phyloP scores from a whole-genome alignment of 2,113 vertebrate species.

The Aphelocoma coerulescens region DNA sequence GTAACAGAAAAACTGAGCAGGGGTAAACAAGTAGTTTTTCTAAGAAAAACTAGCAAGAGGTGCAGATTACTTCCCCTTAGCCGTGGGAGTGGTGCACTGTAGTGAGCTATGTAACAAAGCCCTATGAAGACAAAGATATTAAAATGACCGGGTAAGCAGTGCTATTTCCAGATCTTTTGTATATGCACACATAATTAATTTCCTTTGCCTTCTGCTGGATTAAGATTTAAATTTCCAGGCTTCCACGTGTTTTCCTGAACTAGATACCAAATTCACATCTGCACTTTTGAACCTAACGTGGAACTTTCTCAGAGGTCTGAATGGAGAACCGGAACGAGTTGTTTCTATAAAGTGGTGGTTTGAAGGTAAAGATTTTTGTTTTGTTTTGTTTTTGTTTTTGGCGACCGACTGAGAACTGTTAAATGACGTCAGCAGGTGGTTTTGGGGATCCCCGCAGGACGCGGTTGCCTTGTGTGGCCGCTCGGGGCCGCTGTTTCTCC shows the following conservation, averaged over 20 bases:
- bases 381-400: neutral
- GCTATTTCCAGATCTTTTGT: neutral
- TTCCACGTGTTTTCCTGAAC: neutral
- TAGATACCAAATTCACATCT: neutral
- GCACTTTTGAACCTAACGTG: neutral
- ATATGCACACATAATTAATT: neutral
- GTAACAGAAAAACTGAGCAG: neutral
- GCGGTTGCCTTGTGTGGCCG: neutral
- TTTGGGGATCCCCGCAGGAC: neutral
- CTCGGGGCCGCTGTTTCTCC: slow-evolving; percentile 67
- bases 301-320: neutral
- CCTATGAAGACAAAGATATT: neutral
- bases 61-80: neutral
- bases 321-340: neutral
- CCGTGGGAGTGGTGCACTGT: rapidly evolving
- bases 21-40: neutral
- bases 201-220: neutral
- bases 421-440: neutral
- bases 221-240: neutral
- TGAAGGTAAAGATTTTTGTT: neutral
- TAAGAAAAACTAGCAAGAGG: neutral
- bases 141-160: neutral
- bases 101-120: neutral
- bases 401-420: no score
- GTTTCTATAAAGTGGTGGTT: neutral